A percentile compares a stretch with the other conserved stretches of the same genome.
These are phyloP conservation scores for Mythimna pallens DNA, from an alignment of 2,888 invertebrate genomes.

Conservation along the genomic window DNA sequence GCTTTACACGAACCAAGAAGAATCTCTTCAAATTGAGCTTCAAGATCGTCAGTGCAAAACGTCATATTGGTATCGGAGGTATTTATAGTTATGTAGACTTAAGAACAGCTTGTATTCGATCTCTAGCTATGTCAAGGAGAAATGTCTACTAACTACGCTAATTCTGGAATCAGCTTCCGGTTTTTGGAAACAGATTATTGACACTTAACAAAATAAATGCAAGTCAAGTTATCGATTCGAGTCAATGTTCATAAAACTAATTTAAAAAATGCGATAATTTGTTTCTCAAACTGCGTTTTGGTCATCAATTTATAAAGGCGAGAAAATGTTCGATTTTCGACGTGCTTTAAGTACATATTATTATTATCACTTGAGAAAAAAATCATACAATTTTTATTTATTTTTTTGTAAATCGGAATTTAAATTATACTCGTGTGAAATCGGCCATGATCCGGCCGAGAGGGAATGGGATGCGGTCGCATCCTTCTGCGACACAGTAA, in stretches of 20 bases:
- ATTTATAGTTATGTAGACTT: background rate
- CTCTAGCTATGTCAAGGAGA: background rate
- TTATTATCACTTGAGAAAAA: too few species aligned
- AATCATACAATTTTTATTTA: too few species aligned
- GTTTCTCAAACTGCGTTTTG: background rate
- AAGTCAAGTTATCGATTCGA: background rate
- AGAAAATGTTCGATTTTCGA: background rate
- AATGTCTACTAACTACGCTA: background rate
- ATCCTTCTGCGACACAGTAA: too few species aligned
- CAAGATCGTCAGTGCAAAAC: background rate
- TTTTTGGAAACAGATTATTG: background rate
- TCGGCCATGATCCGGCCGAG: too few species aligned
- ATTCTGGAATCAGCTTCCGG: background rate
- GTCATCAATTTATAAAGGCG: background rate
- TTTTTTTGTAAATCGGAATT: too few species aligned
- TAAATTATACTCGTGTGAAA: too few species aligned
- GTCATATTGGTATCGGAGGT: background rate
- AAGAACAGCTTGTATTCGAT: background rate
- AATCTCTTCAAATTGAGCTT: background rate
- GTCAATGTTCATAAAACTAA: background rate
- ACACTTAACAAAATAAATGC: background rate
- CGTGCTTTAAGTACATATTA: too few species aligned
- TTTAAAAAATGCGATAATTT: background rate
- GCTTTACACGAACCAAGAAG: background rate
- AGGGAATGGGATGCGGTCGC: too few species aligned